Percentiles rank a stretch among this genome's conserved stretches.
Evolutionary conservation across 2,113 vertebrate species (phyloP).

Genomic region (Columba janthina): DNA sequence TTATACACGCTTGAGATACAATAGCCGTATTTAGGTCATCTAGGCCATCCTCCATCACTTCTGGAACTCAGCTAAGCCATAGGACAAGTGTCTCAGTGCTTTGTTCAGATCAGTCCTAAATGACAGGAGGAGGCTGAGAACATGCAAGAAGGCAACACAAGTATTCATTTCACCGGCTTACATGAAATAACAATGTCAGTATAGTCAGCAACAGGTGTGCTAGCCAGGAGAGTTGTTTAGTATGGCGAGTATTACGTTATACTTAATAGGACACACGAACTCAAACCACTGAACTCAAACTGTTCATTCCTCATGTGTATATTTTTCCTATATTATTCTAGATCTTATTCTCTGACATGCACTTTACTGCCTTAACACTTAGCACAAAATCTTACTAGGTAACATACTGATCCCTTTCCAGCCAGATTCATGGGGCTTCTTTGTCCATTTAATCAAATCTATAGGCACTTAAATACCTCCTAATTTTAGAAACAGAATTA

Average conservation of each 20-base stretch:
- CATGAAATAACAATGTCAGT: neutral
- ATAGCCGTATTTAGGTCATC: neutral
- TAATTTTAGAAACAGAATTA: neutral
- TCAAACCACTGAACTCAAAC: neutral
- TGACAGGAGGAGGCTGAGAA: neutral
- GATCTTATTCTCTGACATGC: neutral
- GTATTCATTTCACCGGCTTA: neutral
- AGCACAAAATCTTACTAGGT: neutral
- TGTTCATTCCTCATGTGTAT: neutral
- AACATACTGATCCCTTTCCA: neutral
- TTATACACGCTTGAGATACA: neutral
- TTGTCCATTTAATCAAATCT: neutral
- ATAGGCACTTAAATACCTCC: neutral
- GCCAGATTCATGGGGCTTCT: neutral
- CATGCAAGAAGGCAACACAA: neutral
- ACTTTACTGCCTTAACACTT: neutral
- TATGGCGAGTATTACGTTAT: neutral
- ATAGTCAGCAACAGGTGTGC: neutral
- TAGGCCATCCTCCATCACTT: neutral
- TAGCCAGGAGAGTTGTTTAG: neutral
- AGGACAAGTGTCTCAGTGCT: neutral
- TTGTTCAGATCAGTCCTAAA: neutral
- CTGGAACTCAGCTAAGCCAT: neutral
- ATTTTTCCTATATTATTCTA: neutral
- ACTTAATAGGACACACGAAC: neutral